These are phyloP conservation scores for Callospermophilus lateralis DNA, from an alignment of 2,113 vertebrate species.

Conservation along the genomic window DNA sequence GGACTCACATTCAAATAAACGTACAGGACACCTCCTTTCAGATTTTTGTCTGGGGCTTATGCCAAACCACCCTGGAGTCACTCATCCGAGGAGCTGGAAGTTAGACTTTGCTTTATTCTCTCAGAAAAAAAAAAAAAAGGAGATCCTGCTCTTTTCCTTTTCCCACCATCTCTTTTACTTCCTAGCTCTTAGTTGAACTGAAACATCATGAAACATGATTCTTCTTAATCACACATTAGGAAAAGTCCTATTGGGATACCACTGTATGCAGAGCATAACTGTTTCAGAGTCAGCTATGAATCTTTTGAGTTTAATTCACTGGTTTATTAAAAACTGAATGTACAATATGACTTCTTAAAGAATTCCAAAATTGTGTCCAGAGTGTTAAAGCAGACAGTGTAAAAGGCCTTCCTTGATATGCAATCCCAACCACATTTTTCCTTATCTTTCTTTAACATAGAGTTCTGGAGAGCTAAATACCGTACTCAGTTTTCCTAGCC, in stretches of 20 bases:
- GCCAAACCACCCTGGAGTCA: background rate
- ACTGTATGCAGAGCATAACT: background rate
- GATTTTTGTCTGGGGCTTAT: background rate
- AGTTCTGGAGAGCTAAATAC: background rate
- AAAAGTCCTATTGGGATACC: background rate
- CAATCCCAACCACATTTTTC: background rate
- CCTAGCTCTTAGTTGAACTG: background rate
- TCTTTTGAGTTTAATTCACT: slow-evolving; percentile 5
- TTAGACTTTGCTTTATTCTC: background rate
- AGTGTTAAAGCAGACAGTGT: background rate
- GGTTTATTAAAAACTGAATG: background rate
- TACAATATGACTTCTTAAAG: background rate
- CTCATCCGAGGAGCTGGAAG: background rate
- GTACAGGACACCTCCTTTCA: background rate
- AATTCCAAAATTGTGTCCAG: background rate
- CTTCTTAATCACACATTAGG: slow-evolving; percentile 20
- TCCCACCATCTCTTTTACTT: background rate
- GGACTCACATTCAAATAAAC: background rate
- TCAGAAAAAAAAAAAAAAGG: background rate
- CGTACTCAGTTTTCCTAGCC: background rate
- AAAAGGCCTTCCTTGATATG: background rate
- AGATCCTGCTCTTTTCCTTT: background rate
- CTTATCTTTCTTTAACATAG: background rate
- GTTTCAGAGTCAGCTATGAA: background rate
- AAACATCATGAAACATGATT: background rate